Base-by-base conservation (phyloP, 2,797 vertebrate genomes). In the Coccyzus lansbergi region DNA sequence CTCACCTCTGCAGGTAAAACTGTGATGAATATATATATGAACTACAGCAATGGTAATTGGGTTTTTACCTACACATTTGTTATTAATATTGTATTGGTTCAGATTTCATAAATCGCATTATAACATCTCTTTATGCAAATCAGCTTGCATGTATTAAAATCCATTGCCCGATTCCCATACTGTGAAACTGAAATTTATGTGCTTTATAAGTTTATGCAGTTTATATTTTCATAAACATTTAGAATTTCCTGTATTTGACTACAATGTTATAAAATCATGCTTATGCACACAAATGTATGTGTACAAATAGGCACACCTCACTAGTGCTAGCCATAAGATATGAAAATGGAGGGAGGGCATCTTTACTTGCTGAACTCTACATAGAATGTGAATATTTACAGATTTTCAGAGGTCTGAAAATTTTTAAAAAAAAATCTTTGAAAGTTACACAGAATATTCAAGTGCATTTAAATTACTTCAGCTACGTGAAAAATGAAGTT, bases 401-500 rank as follows among this genome's bases (percentile, higher is more conserved):
- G 63, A 78, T 56, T 53, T 83, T 82, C 2, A 1, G 36, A 60
- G 36, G 29, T 76, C n/a, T 76, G 46, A 80, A 91, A 63, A 36
- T 25, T 46, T 3, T 15, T 12, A 38, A 87, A 78, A n/a, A 63
- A 38, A 42, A 15, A 33, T 0, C 6, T 26, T 38, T 51, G 26
- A 28, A 69, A 83, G 21, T 33, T 48, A 55, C 11, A 81, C 2
- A 40, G 31, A 75, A 22, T n/a, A 86, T 46, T 84, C 46, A 82
- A 79, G 31, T 12, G 18, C 7, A 84, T 88, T 95, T 91, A 36
- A 84, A 79, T 49, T 3, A 44, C 28, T 82, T 11, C 36, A 60
- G 48, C 44, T 76, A 64, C 7, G 59, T 28, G 31, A 86, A 86
- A 93, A 93, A 75, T 10, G 22, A 51, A 91, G 25, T 70, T 38